Evolutionary conservation across 2,888 invertebrate species (phyloP), one percentile per base, ranked within the genome.

Genomic region (Tromatobia lineatoria): DNA sequence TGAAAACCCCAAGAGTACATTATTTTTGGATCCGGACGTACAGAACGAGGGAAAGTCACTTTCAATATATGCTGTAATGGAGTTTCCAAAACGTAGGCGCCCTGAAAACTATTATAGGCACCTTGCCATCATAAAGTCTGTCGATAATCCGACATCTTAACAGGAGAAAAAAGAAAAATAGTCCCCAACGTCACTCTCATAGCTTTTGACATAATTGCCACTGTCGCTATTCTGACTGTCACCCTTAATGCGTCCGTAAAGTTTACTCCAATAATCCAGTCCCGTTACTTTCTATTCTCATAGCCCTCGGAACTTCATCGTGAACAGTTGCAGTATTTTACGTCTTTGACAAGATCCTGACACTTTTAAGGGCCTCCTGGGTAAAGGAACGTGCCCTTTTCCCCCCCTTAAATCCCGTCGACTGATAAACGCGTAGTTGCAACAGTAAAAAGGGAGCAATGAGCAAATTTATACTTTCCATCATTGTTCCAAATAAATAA

Each of bases 41-140:
- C 13, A 29, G 34, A 66, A 64, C 70, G 75, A 54, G 54, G 64
- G 57, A 71, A 45, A 54, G 57, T 64, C 42, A 25, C 34, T 25
- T 57, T 4, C 57, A 25, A 13, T 13, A 54, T 54, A 45, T 4
- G n/a, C 20, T 34, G 57, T 47, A 10, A 10, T 0, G 0, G 18
- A 47, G 57, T 23, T 45, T 42, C 15, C 8, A 47, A 74, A 54
- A 47, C 15, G 47, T 3, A 47, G 47, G 47, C n/a, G 11, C 59
- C 50, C 64, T 45, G 18, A 54, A 59, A 15, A 54, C 29, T 20
- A 45, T 50, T 42, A 57, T n/a, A 20, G 47, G 18, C 73, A 69
- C 50, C 77, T 82, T 77, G 77, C 59, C 10, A 20, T 64, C 78
- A 18, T 82, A 82, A 82, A 82, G 50, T 78, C 70, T 23, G 25